Percentiles rank a stretch among this genome's conserved stretches.
Conservation (phyloP, 2,113 vertebrate genomes). For the Nesospiza acunhae region DNA sequence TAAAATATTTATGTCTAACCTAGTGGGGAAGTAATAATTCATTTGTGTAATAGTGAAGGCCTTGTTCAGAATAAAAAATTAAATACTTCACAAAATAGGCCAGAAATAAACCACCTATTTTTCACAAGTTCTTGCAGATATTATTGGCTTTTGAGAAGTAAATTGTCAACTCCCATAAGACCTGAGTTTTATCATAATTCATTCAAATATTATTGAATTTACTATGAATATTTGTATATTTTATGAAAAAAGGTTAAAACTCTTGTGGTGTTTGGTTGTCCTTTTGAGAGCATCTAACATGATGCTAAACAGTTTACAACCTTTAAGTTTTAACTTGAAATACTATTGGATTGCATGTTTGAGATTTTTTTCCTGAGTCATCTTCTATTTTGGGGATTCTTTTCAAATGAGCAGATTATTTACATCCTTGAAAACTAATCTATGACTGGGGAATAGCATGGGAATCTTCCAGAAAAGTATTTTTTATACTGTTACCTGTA, state of each 20-base stretch:
- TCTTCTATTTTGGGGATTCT: not conserved
- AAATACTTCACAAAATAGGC: not conserved
- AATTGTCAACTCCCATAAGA: not conserved
- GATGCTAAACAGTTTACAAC: not conserved
- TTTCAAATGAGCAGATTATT: not conserved
- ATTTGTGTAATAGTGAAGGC: not conserved
- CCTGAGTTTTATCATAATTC: not conserved
- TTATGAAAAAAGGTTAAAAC: not conserved
- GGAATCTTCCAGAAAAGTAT: not conserved
- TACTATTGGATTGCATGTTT: not conserved
- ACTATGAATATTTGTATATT: not conserved
- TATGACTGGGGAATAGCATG: not conserved
- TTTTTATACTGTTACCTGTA: not conserved
- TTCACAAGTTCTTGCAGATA: not conserved
- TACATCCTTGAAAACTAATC: not conserved
- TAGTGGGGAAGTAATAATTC: not conserved
- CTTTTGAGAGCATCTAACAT: not conserved
- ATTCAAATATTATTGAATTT: not conserved
- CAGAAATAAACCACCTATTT: not conserved
- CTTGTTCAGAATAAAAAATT: not conserved
- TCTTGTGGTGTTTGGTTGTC: accelerated
- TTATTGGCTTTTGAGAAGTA: not conserved
- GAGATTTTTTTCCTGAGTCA: not conserved
- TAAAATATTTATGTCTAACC: not conserved
- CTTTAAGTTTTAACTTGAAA: not conserved